Conservation (phyloP, 2,888 invertebrate species). For the Tipula confusa region DNA sequence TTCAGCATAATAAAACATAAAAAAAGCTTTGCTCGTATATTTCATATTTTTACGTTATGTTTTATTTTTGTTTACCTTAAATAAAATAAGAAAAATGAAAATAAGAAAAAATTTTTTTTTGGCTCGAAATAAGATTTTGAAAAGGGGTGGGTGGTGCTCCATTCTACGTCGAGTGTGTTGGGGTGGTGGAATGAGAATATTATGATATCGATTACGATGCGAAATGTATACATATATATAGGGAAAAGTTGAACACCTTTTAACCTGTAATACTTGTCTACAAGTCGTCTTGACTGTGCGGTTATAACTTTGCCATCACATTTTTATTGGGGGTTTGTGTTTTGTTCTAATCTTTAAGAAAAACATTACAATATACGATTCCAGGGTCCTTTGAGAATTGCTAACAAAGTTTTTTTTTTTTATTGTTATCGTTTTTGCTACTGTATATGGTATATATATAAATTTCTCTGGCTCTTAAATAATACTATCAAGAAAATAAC, state of each 20-base stretch:
- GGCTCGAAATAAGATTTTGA: slow-evolving; percentile 12
- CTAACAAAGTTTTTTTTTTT: not conserved
- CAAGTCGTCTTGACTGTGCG: not conserved
- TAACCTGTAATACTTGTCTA: slow-evolving; percentile 12
- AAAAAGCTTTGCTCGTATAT: not conserved
- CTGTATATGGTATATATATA: not conserved
- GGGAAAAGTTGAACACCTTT: not conserved
- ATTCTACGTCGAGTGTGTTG: not conserved
- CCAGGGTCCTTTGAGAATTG: not conserved
- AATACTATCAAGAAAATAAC: slow-evolving; percentile 9
- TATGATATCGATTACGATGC: not conserved
- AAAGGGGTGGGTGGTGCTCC: not conserved
- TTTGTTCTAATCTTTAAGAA: slow-evolving; percentile 3
- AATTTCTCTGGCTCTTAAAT: not conserved
- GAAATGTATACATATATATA: not conserved
- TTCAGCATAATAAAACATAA: not conserved
- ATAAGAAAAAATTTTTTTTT: not conserved
- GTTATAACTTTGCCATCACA: not conserved
- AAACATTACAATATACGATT: not conserved
- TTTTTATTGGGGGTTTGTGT: not conserved
- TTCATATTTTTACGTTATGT: not conserved
- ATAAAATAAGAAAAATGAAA: not conserved
- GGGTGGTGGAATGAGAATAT: not conserved
- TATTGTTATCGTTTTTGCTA: not conserved
- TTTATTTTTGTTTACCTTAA: slow-evolving; percentile 12